phyloP scores from a whole-genome alignment of 2,113 vertebrate genomes.

The Jacana jacana region DNA sequence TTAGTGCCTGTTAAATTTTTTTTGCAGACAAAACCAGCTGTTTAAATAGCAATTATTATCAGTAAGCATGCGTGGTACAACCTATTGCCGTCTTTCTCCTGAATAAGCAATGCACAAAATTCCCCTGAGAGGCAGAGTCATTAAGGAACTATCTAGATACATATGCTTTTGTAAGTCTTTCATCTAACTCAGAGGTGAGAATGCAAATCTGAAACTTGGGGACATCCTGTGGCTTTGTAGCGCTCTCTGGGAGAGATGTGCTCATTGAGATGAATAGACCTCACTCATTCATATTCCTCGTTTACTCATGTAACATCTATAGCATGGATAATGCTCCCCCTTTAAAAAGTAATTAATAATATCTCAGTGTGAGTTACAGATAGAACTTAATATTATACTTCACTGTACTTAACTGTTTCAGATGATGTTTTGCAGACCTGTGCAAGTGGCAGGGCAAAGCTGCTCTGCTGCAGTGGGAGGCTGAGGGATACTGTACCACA shows the following conservation, averaged over 20 bases:
- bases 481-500: background rate
- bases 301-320: constrained; percentile 51
- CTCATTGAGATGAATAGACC: constrained; percentile 44
- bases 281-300: constrained; percentile 34
- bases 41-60: constrained; percentile 12
- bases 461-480: background rate
- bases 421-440: background rate
- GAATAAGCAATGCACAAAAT: constrained; percentile 27
- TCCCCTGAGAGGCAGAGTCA: constrained; percentile 33
- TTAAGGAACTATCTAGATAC: constrained; percentile 47
- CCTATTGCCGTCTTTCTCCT: background rate
- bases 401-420: background rate
- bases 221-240: constrained; percentile 37
- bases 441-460: background rate
- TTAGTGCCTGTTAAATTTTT: background rate
- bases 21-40: background rate
- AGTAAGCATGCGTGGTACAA: background rate
- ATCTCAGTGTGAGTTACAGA: background rate
- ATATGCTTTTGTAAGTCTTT: constrained; percentile 45
- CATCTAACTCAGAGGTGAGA: constrained; percentile 39
- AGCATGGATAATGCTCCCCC: background rate
- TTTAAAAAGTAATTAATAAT: constrained; percentile 26
- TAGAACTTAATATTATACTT: background rate
- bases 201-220: constrained; percentile 48
- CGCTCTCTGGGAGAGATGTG: background rate